These are phyloP conservation scores for rabbit (Oryctolagus cuniculus) DNA, from an alignment of 2,113 vertebrate genomes.

Conservation along the genomic window DNA sequence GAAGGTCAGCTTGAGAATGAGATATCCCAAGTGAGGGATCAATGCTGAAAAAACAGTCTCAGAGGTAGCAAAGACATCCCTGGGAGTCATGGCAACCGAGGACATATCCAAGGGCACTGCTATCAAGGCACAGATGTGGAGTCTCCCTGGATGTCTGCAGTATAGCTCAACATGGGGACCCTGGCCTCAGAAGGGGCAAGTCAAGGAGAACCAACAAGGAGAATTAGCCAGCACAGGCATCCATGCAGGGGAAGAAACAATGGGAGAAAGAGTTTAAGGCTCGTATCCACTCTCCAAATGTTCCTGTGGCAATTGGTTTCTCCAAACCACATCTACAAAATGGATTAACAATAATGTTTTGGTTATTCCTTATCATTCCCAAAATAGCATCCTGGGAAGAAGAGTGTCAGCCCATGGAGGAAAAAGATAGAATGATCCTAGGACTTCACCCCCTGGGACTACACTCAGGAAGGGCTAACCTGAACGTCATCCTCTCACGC, in stretches of 20 bases:
- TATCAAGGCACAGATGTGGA: background rate
- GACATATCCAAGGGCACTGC: background rate
- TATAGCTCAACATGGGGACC: accelerated
- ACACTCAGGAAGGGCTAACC: background rate
- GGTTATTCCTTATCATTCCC: background rate
- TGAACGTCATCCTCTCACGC: background rate
- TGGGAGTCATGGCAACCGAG: background rate
- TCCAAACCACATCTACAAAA: background rate
- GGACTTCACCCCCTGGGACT: background rate
- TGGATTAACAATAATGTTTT: background rate
- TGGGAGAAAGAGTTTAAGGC: background rate
- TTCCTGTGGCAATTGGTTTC: background rate
- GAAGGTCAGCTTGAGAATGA: background rate
- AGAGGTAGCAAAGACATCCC: background rate
- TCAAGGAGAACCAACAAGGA: background rate
- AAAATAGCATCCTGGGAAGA: background rate
- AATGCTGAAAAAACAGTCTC: background rate
- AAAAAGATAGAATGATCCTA: background rate
- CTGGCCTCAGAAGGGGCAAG: background rate
- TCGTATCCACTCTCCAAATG: background rate
- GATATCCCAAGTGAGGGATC: background rate
- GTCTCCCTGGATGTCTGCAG: background rate
- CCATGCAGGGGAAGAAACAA: background rate
- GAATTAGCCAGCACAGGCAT: background rate
- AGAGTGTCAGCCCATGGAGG: background rate